phyloP scores from a whole-genome alignment of 2,797 vertebrate species.

The Phrynocephalus forsythii region DNA sequence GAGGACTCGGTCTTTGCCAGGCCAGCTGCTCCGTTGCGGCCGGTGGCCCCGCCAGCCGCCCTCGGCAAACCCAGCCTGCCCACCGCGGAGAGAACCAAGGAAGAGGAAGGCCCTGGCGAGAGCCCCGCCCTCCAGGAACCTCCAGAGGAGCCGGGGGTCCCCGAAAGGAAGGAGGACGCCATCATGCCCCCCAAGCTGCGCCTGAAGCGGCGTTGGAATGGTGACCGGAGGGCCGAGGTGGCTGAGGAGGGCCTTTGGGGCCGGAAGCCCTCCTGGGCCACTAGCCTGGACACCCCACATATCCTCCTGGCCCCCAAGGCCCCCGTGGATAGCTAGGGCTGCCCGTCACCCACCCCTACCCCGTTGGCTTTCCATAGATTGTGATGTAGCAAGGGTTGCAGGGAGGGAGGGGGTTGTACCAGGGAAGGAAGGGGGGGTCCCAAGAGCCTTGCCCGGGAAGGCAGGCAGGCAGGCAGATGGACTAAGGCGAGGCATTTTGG shows the following conservation, averaged over 20 bases:
- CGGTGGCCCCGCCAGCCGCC: rapidly evolving
- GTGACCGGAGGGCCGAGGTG: slow-evolving; percentile 57
- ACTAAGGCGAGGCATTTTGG: no score
- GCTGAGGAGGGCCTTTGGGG: slow-evolving; percentile 58
- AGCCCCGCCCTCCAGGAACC: not conserved
- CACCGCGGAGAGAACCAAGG: slow-evolving; percentile 54
- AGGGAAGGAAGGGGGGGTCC: not conserved
- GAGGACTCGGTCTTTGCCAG: slow-evolving; percentile 64
- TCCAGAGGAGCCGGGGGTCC: rapidly evolving
- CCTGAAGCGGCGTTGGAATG: slow-evolving; percentile 80
- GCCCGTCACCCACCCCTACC: no score
- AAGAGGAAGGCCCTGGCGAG: slow-evolving; percentile 54
- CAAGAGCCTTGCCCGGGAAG: not conserved
- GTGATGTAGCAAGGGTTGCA: slow-evolving; percentile 74
- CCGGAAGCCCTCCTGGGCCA: slow-evolving; percentile 65
- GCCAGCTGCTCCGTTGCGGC: slow-evolving; percentile 56
- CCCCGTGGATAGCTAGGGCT: slow-evolving; percentile 67
- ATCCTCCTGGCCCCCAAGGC: slow-evolving; percentile 54
- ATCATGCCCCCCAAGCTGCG: slow-evolving; percentile 81
- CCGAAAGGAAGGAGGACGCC: slow-evolving; percentile 76
- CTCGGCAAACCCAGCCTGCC: not conserved
- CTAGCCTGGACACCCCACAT: slow-evolving; percentile 33
- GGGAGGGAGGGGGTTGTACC: not conserved
- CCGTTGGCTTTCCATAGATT: slow-evolving; percentile 22
- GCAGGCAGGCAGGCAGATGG: slow-evolving; percentile 10